These are phyloP conservation scores for Amaurobius ferox DNA, from an alignment of 2,888 invertebrate genomes.

Conservation along the genomic window DNA sequence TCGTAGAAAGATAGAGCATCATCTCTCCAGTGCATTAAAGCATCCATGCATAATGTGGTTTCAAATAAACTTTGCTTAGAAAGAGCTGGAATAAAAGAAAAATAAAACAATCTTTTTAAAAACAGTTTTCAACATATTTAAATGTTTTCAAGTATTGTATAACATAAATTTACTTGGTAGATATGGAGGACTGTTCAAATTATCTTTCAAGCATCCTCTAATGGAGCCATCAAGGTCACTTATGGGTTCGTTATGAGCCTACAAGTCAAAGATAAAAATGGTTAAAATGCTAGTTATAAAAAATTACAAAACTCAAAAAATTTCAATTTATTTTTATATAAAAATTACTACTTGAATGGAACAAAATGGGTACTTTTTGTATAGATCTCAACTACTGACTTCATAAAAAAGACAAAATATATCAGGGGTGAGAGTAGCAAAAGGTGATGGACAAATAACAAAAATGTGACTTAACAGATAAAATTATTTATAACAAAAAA, in stretches of 20 bases:
- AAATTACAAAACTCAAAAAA: too few species aligned
- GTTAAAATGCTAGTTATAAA: too few species aligned
- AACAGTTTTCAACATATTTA: neutral
- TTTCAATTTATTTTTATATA: neutral
- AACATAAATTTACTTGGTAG: conserved; percentile 73
- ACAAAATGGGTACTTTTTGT: too few species aligned
- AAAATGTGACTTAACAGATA: too few species aligned
- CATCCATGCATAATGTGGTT: conserved; percentile 77
- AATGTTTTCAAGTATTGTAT: neutral
- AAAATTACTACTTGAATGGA: too few species aligned
- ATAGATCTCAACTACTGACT: too few species aligned
- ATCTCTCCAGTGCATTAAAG: conserved; percentile 73
- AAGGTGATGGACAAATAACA: too few species aligned
- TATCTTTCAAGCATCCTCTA: conserved; percentile 75
- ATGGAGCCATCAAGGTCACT: conserved; percentile 74
- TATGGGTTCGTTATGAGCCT: conserved; percentile 67
- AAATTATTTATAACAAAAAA: too few species aligned
- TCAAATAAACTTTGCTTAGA: conserved; percentile 64
- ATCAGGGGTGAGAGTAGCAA: too few species aligned
- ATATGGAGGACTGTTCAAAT: conserved; percentile 77
- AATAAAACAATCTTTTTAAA: conserved; percentile 19
- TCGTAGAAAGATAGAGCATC: conserved; percentile 76
- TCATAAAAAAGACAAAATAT: too few species aligned
- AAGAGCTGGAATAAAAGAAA: neutral
- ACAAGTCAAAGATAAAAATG: conserved; percentile 14